Conservation (phyloP, 2,888 invertebrate genomes). For the Ormyrus nitidulus region DNA sequence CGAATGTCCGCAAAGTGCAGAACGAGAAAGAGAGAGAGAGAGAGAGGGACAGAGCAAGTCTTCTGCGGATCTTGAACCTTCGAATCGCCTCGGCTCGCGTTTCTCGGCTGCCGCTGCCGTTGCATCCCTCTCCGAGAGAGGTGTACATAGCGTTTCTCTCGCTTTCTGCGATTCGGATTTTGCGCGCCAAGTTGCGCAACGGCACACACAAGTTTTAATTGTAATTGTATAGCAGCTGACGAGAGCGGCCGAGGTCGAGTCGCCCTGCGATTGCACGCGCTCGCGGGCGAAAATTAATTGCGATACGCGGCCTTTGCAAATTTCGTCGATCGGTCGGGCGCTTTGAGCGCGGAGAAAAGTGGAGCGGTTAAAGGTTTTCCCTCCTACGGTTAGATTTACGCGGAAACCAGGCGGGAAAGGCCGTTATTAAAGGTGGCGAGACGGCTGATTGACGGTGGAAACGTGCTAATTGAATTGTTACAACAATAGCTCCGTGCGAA, state of each 20-base stretch:
- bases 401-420: no score
- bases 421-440: no score
- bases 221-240: background rate
- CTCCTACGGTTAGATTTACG: no score
- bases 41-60: conserved; percentile 47
- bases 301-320: background rate
- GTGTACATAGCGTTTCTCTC: background rate
- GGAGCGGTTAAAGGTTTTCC: no score
- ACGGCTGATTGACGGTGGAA: no score
- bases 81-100: conserved; percentile 48
- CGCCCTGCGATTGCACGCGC: background rate
- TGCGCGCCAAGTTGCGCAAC: conserved; percentile 5
- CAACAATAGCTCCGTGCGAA: no score
- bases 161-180: conserved; percentile 7
- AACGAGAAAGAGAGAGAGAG: conserved; percentile 52
- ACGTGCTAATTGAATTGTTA: no score
- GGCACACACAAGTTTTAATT: background rate
- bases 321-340: background rate
- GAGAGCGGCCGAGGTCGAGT: background rate
- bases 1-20: conserved; percentile 20
- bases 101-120: conserved; percentile 44
- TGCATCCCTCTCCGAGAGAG: background rate
- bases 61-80: conserved; percentile 53
- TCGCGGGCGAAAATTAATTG: background rate
- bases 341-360: no score